phyloP scores from a whole-genome alignment of 2,797 vertebrate species.

The Oreochromis grahami region DNA sequence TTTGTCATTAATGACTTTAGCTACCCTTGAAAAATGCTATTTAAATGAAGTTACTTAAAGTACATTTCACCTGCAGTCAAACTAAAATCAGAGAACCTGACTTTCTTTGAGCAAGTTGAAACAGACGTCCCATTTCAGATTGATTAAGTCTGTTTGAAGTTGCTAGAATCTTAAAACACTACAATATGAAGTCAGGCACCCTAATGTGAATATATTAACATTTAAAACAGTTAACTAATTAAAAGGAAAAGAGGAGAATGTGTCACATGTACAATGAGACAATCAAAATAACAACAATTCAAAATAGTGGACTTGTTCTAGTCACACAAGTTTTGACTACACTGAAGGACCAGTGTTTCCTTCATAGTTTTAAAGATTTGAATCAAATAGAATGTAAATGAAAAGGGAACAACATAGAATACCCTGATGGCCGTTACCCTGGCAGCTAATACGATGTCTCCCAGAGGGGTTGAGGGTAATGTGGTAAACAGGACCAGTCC shows the following conservation, averaged over 20 bases:
- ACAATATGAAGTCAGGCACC: neutral
- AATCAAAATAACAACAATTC: neutral
- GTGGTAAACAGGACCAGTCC: conserved; percentile 24
- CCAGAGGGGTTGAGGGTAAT: conserved; percentile 19
- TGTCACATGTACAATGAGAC: neutral
- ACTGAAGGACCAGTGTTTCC: neutral
- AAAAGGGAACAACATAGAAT: neutral
- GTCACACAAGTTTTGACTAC: neutral
- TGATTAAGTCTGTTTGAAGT: conserved; percentile 25
- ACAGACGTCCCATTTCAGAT: neutral
- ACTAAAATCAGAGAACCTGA: neutral
- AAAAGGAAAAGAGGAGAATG: neutral
- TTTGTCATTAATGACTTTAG: neutral
- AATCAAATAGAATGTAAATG: neutral
- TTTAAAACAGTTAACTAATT: neutral
- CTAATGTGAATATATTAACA: neutral
- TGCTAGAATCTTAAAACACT: neutral
- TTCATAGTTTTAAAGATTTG: neutral
- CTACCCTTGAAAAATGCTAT: neutral
- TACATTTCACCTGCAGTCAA: neutral
- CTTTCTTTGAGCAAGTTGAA: conserved; percentile 4
- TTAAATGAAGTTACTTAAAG: neutral
- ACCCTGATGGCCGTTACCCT: conserved; percentile 5
- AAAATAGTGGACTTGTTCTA: neutral
- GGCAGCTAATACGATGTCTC: conserved; percentile 8